Base-by-base conservation (phyloP, 2,797 vertebrate species). In the Antennarius maculatus region DNA sequence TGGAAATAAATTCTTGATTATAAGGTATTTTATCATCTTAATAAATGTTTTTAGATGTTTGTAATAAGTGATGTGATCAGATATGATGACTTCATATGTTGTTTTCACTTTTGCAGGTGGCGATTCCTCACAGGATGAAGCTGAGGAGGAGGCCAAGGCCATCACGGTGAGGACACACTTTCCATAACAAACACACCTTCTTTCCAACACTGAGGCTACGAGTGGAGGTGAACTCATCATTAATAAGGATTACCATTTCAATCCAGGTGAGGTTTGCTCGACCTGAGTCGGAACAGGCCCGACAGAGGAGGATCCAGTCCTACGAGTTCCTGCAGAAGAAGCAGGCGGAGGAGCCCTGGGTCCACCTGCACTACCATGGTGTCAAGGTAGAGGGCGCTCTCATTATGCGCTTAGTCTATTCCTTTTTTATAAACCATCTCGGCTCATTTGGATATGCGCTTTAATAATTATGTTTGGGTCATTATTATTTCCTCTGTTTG, bases 61-160 rank as follows among this genome's bases (percentile, higher is more conserved):
- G 39, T 42, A 3, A 42, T 42, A 3, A 42, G 11, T 23, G 23
- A 2, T 51, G 12, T 1, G 3, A 18, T 55, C 9, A 49, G 6
- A 5, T 54, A 0, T 48, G 16, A 48, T 48, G 12, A 16, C 29
- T 2, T 34, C 7, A 34, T 34, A 34, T 34, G 31, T 34, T 69
- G 6, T 66, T 55, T 34, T 34, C 31, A 5, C 31, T 0, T 79
- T 83, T 78, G 16, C 87, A 98, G 97, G 95, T 34, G 97, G 98
- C 74, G 98, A 99, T 84, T 99, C 98, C n/a, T 99, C 97, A 2
- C 98, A 99, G 88, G 98, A 99, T 59, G 98, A 99, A 88, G 94
- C 93, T 0, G 98, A 99, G 85, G 98, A 99, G 0, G 98, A 99
- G 0, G 92, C 94, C 77, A 99, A 99, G 74, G 97, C 98, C 82